phyloP scores from a whole-genome alignment of 2,797 vertebrate genomes.

The Heterohyrax brucei region DNA sequence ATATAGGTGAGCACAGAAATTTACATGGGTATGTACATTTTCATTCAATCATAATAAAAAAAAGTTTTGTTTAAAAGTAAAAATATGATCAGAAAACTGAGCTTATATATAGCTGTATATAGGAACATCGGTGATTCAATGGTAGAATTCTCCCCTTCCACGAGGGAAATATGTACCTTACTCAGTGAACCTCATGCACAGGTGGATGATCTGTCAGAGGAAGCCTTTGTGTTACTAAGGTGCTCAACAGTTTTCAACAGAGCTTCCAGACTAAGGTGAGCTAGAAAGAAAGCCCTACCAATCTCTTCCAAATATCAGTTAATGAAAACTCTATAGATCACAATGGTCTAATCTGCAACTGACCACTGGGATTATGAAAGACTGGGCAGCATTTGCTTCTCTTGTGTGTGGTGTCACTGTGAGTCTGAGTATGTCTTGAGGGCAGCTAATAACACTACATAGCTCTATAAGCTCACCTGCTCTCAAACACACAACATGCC shows the following conservation, averaged over 20 bases:
- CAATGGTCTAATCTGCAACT: no score
- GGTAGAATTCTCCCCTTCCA: neutral
- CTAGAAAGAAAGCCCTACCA: neutral
- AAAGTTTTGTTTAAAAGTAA: slow-evolving; percentile 44
- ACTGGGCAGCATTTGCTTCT: neutral
- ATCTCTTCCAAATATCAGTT: no score
- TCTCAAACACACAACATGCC: neutral
- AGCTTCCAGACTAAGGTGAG: neutral
- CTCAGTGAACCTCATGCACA: neutral
- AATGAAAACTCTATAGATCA: no score
- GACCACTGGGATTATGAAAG: no score
- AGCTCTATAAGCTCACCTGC: slow-evolving; percentile 14
- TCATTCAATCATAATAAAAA: no score
- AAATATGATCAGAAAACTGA: neutral
- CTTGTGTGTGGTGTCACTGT: neutral
- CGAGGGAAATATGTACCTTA: neutral
- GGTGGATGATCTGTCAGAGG: no score
- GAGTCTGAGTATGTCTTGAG: neutral
- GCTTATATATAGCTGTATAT: neutral
- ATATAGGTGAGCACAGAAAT: no score
- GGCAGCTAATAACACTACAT: neutral
- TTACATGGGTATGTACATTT: no score
- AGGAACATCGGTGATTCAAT: no score
- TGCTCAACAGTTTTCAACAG: neutral
- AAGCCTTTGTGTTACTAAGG: neutral